Base-by-base conservation (phyloP, 2,797 vertebrate genomes). In the Rhabdomys pumilio region DNA sequence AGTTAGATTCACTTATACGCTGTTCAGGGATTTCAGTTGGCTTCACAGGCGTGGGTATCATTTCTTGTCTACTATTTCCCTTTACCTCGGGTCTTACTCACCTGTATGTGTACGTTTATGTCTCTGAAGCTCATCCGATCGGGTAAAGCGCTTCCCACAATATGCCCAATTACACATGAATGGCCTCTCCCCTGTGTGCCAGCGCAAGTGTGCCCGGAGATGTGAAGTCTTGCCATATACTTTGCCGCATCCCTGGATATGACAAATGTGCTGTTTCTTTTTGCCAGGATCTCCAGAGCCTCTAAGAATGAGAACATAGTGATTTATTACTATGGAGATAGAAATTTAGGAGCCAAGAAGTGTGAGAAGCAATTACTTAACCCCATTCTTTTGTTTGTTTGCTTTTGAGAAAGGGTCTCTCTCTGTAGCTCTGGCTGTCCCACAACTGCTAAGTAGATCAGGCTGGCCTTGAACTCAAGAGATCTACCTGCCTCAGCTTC, bases 231-330 rank as follows among this genome's bases (percentile, higher is more conserved):
- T 99, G 44, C 99, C 99, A 14, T 99, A 99, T 29, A 99, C 99
- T 98, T 99, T 99, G 59, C 99, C 99, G 95, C 99, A 99, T 84
- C 99, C 99, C 0, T 98, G 98, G 87, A 99, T 99, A 98, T 99
- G 99, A 97, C 99, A 99, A 96, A 99, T 99, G 97, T 99, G 99
- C 97, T 99, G 99, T 97, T 99, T 99, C 98, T 99, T 99, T 96
- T 99, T 99, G 59, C 98, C 99, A 50, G 99, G 99, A 93, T 99
- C 99, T 84, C 98, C 99, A 75, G 98, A 98, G 95, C 97, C 98
- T 97, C 98, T 99, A 93, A 2, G 69, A 96, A 67, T 88, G 61
- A 96, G 20, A 94, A 95, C 6, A 96, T 44, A 97, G 94, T 55
- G 90, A 72, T 65, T 89, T 6, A 76, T 93, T 24, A 96, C 44